Percentiles rank a stretch among this genome's conserved stretches.
phyloP scores from a whole-genome alignment of 2,888 invertebrate species.

The Druceiella hillmani region DNA sequence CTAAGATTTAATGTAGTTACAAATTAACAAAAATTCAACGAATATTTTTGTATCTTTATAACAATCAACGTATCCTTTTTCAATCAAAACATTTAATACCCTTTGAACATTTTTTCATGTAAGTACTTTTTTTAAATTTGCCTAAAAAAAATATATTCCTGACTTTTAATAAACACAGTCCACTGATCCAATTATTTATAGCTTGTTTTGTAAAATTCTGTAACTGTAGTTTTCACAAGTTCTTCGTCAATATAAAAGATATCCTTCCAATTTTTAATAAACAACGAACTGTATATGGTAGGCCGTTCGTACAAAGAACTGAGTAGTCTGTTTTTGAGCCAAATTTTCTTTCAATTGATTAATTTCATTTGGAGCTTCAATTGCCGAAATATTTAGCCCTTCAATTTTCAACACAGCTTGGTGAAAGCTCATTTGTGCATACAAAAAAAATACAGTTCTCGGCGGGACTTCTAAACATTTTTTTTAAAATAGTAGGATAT shows the following conservation, averaged over 20 bases:
- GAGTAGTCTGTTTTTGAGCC: conserved; percentile 18
- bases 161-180: conserved; percentile 25
- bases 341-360: conserved; percentile 24
- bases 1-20: conserved; percentile 23
- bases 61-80: conserved; percentile 24
- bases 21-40: conserved; percentile 27
- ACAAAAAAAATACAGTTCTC: conserved; percentile 27
- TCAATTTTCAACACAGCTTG: conserved; percentile 24
- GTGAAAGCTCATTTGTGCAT: conserved; percentile 24
- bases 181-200: conserved; percentile 27
- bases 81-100: conserved; percentile 23
- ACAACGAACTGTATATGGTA: too few relatives aligned
- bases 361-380: conserved; percentile 24
- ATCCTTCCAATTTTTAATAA: conserved; percentile 27
- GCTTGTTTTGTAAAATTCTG: conserved; percentile 28
- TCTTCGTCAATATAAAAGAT: conserved; percentile 26
- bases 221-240: conserved; percentile 22
- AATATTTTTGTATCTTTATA: conserved; percentile 27
- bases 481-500: conserved; percentile 25
- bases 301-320: too few relatives aligned
- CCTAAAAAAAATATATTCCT: conserved; percentile 28
- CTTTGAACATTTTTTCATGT: conserved; percentile 24
- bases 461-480: conserved; percentile 26
- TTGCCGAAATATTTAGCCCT: conserved; percentile 23
- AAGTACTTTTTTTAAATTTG: conserved; percentile 20